Conservation (phyloP, 2,888 invertebrate genomes). For the Amphipyra berbera region DNA sequence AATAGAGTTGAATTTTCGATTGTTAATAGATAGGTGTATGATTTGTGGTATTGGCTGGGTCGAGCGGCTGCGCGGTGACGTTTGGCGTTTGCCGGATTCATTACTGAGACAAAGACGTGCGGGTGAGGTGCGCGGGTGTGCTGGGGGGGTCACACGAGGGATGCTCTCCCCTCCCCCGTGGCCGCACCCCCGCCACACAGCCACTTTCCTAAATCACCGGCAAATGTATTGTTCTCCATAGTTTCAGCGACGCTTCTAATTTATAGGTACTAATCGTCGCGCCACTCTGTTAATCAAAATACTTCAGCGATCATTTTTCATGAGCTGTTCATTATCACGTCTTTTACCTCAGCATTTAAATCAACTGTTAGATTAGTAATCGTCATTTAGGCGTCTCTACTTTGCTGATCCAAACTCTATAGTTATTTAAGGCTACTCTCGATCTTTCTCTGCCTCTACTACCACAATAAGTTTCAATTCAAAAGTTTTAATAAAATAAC, state of each 20-base stretch:
- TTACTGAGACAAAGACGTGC: slow-evolving; percentile 86
- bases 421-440: background rate
- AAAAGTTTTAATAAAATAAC: no score
- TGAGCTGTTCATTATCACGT: slow-evolving; percentile 28
- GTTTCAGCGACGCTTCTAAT: slow-evolving; percentile 58
- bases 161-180: slow-evolving; percentile 56
- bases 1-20: slow-evolving; percentile 73
- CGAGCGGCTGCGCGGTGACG: slow-evolving; percentile 84
- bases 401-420: background rate
- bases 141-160: slow-evolving; percentile 64
- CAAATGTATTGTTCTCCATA: slow-evolving; percentile 80
- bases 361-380: slow-evolving; percentile 6
- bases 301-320: slow-evolving; percentile 37
- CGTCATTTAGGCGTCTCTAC: background rate
- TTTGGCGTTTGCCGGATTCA: slow-evolving; percentile 88
- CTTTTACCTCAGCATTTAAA: slow-evolving; percentile 20
- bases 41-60: slow-evolving; percentile 74
- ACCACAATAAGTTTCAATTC: no score
- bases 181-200: slow-evolving; percentile 63
- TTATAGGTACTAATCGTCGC: slow-evolving; percentile 55
- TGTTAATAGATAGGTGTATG: slow-evolving; percentile 74
- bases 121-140: slow-evolving; percentile 58
- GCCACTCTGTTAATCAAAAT: slow-evolving; percentile 59
- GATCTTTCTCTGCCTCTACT: no score
- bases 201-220: slow-evolving; percentile 88